phyloP scores from a whole-genome alignment of 2,888 invertebrate species.

The Chromoteleia sp. region DNA sequence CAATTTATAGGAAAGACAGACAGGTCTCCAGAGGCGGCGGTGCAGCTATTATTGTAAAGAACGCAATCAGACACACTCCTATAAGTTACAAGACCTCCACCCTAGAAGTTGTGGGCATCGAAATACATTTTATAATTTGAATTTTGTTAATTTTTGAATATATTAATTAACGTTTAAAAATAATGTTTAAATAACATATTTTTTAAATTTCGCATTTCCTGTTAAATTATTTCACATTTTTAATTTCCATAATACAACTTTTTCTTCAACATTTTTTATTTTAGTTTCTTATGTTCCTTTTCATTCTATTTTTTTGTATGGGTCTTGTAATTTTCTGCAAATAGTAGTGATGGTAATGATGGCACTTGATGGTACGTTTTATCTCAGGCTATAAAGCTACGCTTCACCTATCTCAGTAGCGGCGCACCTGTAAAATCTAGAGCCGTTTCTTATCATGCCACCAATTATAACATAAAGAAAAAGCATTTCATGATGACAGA shows the following conservation, averaged over 20 bases:
- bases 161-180: too few species aligned
- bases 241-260: conserved; percentile 1
- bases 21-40: too few species aligned
- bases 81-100: too few species aligned
- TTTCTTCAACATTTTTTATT: background rate
- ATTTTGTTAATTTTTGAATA: too few species aligned
- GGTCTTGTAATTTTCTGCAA: conserved; percentile 35
- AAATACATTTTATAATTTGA: too few species aligned
- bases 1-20: too few species aligned
- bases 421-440: conserved; percentile 53
- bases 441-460: conserved; percentile 45
- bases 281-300: background rate
- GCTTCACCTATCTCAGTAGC: conserved; percentile 50
- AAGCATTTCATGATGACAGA: conserved; percentile 20
- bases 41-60: too few species aligned
- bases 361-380: conserved; percentile 47
- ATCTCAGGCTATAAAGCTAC: conserved; percentile 47
- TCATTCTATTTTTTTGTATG: background rate
- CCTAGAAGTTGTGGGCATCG: too few species aligned
- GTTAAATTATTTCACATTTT: background rate
- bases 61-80: too few species aligned
- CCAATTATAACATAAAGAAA: conserved; percentile 43
- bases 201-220: background rate
- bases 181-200: too few species aligned
- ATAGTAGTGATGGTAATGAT: conserved; percentile 44